Percentiles rank a stretch among this genome's conserved stretches.
phyloP scores from a whole-genome alignment of 1,140 invertebrate genomes.

The Zaprionus africanus region DNA sequence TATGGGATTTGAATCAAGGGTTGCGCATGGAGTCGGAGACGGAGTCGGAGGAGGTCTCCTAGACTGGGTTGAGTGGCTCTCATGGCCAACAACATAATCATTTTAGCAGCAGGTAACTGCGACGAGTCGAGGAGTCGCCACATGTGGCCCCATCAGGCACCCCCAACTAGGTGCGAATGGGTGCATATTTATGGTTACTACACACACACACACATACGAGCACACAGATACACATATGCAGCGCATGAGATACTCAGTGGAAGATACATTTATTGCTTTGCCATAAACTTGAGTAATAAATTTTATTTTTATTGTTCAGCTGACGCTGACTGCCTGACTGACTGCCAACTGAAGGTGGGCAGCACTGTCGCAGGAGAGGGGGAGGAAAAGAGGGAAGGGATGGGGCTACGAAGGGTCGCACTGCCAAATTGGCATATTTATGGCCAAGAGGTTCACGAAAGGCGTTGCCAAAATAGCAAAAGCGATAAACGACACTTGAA shows the following conservation, averaged over 20 bases:
- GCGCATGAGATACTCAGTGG: conserved; percentile 51
- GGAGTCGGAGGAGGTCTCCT: too few species aligned
- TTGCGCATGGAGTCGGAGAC: conserved; percentile 27
- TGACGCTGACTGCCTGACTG: conserved; percentile 54
- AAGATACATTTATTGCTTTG: conserved; percentile 80
- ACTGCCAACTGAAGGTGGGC: conserved; percentile 16
- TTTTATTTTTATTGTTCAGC: conserved; percentile 78
- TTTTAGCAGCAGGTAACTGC: conserved; percentile 64
- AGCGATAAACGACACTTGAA: conserved; percentile 80
- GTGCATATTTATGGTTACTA: conserved; percentile 72
- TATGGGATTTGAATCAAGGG: conserved; percentile 82
- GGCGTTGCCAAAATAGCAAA: conserved; percentile 72
- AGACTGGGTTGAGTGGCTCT: conserved; percentile 29
- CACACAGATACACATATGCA: conserved; percentile 13
- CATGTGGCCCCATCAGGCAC: conserved; percentile 56
- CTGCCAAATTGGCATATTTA: conserved; percentile 78
- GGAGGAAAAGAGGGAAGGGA: neutral
- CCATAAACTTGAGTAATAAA: conserved; percentile 79
- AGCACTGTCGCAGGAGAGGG: conserved; percentile 11
- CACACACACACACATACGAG: conserved; percentile 19
- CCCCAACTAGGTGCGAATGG: conserved; percentile 70
- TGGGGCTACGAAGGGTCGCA: neutral
- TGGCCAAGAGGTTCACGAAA: conserved; percentile 66
- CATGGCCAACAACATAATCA: conserved; percentile 69
- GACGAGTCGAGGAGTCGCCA: conserved; percentile 37